Percentiles rank a stretch among this genome's conserved stretches.
phyloP scores from a whole-genome alignment of 2,888 invertebrate species.

The Junonia oenone region DNA sequence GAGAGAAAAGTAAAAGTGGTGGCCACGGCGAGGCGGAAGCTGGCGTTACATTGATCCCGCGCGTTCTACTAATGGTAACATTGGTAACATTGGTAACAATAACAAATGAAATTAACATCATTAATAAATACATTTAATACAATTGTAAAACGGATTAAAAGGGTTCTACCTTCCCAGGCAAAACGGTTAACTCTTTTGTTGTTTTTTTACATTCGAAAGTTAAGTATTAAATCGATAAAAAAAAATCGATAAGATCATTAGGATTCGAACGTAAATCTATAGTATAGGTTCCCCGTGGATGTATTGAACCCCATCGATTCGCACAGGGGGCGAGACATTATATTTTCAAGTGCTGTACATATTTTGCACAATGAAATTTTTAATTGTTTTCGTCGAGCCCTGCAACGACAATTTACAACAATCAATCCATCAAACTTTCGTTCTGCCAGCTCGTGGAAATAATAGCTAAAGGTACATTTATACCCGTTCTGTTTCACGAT shows the following conservation, averaged over 20 bases:
- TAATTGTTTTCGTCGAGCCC: constrained; percentile 62
- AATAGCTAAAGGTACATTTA: constrained; percentile 34
- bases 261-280: constrained; percentile 52
- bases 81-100: not conserved
- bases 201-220: constrained; percentile 23
- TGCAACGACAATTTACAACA: constrained; percentile 47
- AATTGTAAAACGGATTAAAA: not conserved
- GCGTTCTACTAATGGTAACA: constrained; percentile 27
- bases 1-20: constrained; percentile 74
- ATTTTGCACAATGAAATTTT: constrained; percentile 55
- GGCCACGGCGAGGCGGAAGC: constrained; percentile 42
- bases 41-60: constrained; percentile 38
- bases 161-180: constrained; percentile 21
- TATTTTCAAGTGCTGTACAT: constrained; percentile 41
- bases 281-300: constrained; percentile 49
- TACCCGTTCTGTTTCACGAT: constrained; percentile 41
- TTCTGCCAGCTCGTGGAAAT: constrained; percentile 45
- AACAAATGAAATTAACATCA: constrained; percentile 29
- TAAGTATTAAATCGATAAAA: constrained; percentile 37
- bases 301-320: constrained; percentile 46
- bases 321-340: constrained; percentile 43
- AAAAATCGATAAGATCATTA: constrained; percentile 69
- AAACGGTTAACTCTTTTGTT: constrained; percentile 61
- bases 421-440: constrained; percentile 67
- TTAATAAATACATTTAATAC: constrained; percentile 34